phyloP scores from a whole-genome alignment of 2,113 vertebrate species.

The Pelobates fuscus region DNA sequence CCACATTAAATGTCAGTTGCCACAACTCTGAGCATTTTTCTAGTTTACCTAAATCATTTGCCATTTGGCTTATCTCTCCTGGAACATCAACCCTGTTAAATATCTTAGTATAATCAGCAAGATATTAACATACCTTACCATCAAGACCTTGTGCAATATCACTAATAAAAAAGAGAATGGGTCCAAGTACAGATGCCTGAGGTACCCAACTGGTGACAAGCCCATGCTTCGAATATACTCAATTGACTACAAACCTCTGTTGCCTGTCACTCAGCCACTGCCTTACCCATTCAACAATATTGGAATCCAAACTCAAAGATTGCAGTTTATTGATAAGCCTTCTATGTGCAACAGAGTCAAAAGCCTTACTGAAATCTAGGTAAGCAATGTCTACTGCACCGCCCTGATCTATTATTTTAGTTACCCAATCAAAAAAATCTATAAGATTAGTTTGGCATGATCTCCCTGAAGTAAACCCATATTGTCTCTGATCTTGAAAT shows the following conservation, averaged over 20 bases:
- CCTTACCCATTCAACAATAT: not conserved
- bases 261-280: not conserved
- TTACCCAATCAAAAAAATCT: conserved; percentile 7
- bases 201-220: not conserved
- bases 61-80: too few relatives aligned
- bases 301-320: not conserved
- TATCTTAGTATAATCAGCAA: not conserved
- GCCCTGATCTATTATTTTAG: not conserved
- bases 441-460: conserved; percentile 7
- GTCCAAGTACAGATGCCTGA: not conserved
- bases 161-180: not conserved
- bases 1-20: too few relatives aligned
- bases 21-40: too few relatives aligned
- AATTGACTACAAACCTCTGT: not conserved
- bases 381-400: not conserved
- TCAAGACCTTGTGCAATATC: not conserved
- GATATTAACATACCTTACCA: not conserved
- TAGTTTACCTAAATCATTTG: too few relatives aligned
- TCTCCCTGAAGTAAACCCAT: not conserved
- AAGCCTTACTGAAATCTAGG: conserved; percentile 5
- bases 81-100: not conserved
- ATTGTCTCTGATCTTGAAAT: too few relatives aligned
- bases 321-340: too few relatives aligned
- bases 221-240: not conserved
- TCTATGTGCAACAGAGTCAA: not conserved